phyloP scores from a whole-genome alignment of 2,797 vertebrate genomes.

The Falco columbarius region DNA sequence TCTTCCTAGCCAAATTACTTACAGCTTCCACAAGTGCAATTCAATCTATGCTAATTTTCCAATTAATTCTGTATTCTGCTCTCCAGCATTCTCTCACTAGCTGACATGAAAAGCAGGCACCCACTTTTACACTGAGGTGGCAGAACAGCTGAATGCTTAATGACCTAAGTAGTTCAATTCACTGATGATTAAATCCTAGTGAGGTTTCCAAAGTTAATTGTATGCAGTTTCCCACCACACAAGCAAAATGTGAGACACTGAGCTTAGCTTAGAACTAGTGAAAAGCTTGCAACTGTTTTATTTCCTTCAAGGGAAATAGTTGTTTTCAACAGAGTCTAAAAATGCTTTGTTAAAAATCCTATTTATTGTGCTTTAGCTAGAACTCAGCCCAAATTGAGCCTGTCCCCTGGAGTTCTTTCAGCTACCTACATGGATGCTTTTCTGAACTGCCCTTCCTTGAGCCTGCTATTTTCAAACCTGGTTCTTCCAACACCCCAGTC shows the following conservation, averaged over 20 bases:
- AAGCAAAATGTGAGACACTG: background rate
- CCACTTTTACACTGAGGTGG: background rate
- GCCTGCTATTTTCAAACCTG: background rate
- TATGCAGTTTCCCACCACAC: background rate
- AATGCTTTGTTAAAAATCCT: background rate
- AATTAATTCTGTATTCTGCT: background rate
- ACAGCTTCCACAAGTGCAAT: background rate
- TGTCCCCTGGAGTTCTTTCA: background rate
- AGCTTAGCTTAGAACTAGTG: background rate
- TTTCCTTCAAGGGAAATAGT: background rate
- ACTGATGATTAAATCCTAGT: background rate
- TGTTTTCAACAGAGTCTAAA: background rate
- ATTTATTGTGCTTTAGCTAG: background rate
- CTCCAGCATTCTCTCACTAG: background rate
- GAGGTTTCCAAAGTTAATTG: background rate
- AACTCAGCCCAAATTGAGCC: background rate
- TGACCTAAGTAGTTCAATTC: background rate
- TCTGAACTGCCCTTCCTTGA: background rate
- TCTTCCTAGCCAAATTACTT: background rate
- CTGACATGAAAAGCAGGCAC: background rate
- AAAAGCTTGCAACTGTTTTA: background rate
- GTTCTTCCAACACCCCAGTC: background rate
- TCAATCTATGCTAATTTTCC: background rate
- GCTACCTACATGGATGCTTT: background rate
- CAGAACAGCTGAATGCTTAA: background rate